Evolutionary conservation across 2,888 invertebrate genomes (phyloP).

Genomic region (Nymphalis urticae): DNA sequence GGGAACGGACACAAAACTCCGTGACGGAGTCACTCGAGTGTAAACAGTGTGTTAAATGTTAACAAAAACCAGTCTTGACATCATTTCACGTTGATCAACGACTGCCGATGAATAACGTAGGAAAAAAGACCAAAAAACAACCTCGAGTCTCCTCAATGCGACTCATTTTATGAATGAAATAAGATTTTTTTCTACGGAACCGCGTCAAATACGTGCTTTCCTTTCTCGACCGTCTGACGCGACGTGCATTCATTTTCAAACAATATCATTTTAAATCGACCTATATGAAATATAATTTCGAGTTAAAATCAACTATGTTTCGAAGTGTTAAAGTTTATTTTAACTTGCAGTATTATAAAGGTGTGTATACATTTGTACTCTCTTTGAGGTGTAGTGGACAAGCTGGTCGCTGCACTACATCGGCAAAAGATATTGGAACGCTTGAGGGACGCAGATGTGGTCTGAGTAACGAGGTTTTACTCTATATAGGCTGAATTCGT

Average conservation of each 20-base stretch:
- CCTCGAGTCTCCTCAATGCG: conserved; percentile 64
- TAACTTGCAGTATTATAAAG: conserved; percentile 41
- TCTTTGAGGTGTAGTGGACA: conserved; percentile 58
- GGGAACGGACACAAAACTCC: conserved; percentile 39
- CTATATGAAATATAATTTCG: conserved; percentile 36
- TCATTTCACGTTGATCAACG: conserved; percentile 78
- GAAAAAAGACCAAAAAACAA: conserved; percentile 53
- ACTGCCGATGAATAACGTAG: conserved; percentile 50
- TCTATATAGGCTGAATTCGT: conserved; percentile 43
- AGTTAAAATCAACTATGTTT: conserved; percentile 41
- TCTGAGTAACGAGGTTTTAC: conserved; percentile 67
- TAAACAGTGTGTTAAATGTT: conserved; percentile 74
- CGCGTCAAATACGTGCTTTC: conserved; percentile 80
- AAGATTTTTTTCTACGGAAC: conserved; percentile 71
- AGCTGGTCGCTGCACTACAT: conserved; percentile 50
- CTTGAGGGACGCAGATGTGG: conserved; percentile 65
- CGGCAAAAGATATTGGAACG: conserved; percentile 55
- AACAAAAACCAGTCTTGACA: conserved; percentile 64
- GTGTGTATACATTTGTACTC: conserved; percentile 52
- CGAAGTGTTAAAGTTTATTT: conserved; percentile 35
- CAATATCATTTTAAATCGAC: conserved; percentile 54
- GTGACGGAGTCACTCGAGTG: conserved; percentile 68
- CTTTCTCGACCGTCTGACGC: conserved; percentile 64
- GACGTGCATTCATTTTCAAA: conserved; percentile 78
- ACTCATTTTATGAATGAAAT: conserved; percentile 82